Base-by-base conservation (phyloP, 2,113 vertebrate genomes). In the Stictonetta naevosa region DNA sequence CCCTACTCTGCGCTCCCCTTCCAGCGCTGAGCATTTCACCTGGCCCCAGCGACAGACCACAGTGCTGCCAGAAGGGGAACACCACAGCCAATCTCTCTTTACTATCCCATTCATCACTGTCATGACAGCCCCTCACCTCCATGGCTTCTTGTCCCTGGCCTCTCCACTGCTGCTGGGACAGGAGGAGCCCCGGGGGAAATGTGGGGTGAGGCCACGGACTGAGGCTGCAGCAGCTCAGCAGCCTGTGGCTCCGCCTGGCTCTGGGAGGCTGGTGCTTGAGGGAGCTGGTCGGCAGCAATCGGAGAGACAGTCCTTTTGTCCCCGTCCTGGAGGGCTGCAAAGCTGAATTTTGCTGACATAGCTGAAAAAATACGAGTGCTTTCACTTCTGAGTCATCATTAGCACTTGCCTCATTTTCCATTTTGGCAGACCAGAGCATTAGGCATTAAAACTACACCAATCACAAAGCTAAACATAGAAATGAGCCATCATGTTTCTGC, bases 31-130 rank as follows among this genome's bases (percentile, higher is more conserved):
- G 48, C 9, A 15, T 62, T 31, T 25, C 26, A 22, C 17, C 38
- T 17, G n/a, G 36, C 33, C 48, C 17, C 23, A 19, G 1, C 5
- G n/a, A 14, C 33, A 29, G 13, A 71, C 6, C 1, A 4, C 55
- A 63, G 74, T 22, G 7, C 48, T 12, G 38, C 44, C 13, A 2
- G 0, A 40, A 50, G 44, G 0, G 44, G 22, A 48, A n/a, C 7
- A 6, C 38, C 26, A 6, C 38, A 31, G 75, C 8, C 1, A 2
- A 40, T 13, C 46, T 73, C 59, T 40, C 63, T 16, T 63, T 21
- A 1, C 53, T 9, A 15, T 1, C 10, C 21, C 14, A 21, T 23
- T 33, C 19, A 14, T 22, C 13, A 6, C 40, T 31, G 63, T 21
- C 18, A 13, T 4, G 31, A 31, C 20, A 44, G 42, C 46, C 46